Percentiles rank a stretch among this genome's conserved stretches.
Evolutionary conservation across 2,797 vertebrate genomes (phyloP).

Genomic region (Cynopterus sphinx): DNA sequence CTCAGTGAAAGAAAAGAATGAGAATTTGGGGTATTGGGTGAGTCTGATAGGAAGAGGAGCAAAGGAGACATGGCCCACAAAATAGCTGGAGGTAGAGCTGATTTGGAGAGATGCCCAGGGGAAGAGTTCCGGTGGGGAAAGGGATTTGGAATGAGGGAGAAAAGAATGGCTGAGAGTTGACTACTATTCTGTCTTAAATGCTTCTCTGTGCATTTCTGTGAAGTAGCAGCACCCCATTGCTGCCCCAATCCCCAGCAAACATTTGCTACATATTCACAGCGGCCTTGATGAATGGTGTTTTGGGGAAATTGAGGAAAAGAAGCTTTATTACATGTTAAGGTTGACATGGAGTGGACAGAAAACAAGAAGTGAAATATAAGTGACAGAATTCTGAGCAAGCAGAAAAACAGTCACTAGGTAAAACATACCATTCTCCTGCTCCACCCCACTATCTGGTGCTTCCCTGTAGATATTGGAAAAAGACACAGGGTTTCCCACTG

Average conservation of each 20-base stretch:
- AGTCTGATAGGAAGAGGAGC: not conserved
- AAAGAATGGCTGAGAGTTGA: not conserved
- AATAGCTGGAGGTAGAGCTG: not conserved
- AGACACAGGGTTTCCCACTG: not conserved
- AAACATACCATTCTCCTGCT: not conserved
- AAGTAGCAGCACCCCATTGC: not conserved
- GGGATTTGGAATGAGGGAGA: not conserved
- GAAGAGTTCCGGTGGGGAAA: not conserved
- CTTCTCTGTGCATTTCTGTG: not conserved
- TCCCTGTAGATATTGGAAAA: not conserved
- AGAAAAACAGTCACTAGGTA: not conserved
- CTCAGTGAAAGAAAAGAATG: not conserved
- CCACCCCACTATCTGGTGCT: not conserved
- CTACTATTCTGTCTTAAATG: not conserved
- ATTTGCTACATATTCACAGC: not conserved
- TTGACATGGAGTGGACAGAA: not conserved
- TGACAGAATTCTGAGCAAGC: not conserved
- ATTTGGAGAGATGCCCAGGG: not conserved
- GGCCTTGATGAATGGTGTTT: not conserved
- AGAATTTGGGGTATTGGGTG: not conserved
- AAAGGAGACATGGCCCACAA: not conserved
- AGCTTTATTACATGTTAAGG: not conserved
- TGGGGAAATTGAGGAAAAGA: not conserved
- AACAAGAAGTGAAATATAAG: not conserved
- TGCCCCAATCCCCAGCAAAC: not conserved